A percentile compares a stretch with the other conserved stretches of the same genome.
Conservation (phyloP, 2,113 vertebrate genomes). For the Thymallus thymallus region DNA sequence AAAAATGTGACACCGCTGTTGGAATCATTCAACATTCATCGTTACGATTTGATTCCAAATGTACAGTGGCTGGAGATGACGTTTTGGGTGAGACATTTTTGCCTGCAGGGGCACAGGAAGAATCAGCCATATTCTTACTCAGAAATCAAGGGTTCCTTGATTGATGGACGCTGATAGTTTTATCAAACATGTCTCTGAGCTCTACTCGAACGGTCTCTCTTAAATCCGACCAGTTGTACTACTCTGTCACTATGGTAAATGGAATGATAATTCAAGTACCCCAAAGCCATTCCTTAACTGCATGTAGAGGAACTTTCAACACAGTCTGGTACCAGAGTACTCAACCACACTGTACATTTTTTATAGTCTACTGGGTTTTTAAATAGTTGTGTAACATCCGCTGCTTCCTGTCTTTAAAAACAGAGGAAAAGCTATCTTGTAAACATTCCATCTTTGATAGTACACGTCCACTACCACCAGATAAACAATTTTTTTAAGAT, state of each 20-base stretch:
- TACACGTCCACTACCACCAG: too few species aligned
- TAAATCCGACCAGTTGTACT: not conserved
- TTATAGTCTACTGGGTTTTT: not conserved
- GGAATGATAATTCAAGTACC: not conserved
- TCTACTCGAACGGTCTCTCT: not conserved
- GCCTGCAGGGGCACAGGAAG: slow-evolving; percentile 5
- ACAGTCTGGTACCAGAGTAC: not conserved
- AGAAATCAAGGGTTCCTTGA: too few species aligned
- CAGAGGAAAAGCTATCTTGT: not conserved
- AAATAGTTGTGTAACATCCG: not conserved
- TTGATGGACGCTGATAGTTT: not conserved
- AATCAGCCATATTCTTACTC: not conserved
- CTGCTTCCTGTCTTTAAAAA: slow-evolving; percentile 9
- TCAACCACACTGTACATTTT: not conserved
- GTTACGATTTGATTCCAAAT: not conserved
- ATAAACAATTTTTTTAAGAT: too few species aligned
- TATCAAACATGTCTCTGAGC: not conserved
- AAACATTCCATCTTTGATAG: too few species aligned
- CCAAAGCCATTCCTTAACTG: not conserved
- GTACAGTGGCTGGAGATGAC: slow-evolving; percentile 5
- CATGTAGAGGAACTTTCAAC: not conserved
- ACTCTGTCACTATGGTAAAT: not conserved
- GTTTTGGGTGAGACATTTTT: slow-evolving; percentile 14
- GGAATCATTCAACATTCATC: not conserved
- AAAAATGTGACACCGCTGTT: not conserved